Evolutionary conservation across 2,113 vertebrate genomes (phyloP).

Genomic region (Mus pahari): DNA sequence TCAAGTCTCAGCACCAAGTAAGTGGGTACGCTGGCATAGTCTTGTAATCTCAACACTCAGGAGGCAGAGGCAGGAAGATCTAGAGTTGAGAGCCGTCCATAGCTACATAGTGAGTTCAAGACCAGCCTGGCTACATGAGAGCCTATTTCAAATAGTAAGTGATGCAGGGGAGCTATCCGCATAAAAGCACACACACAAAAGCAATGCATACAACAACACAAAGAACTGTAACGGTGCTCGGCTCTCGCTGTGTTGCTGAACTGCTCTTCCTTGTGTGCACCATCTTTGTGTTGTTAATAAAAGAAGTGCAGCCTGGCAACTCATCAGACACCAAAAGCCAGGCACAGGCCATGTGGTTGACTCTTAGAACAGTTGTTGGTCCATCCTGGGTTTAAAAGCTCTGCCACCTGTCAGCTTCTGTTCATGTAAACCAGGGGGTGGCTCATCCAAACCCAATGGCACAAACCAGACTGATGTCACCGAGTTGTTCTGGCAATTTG

Average conservation of each 20-base stretch:
- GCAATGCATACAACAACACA: not conserved
- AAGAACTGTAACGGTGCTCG: not conserved
- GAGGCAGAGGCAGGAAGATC: no score
- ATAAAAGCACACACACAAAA: not conserved
- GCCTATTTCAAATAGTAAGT: not conserved
- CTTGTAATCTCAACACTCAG: no score
- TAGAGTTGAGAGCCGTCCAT: not conserved
- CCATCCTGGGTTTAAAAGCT: no score
- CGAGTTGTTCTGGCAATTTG: not conserved
- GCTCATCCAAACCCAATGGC: not conserved
- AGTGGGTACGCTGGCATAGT: not conserved
- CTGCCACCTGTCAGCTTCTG: not conserved
- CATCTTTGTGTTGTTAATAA: not conserved
- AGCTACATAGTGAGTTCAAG: not conserved
- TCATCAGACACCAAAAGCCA: not conserved
- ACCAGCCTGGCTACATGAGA: not conserved
- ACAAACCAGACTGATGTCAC: not conserved
- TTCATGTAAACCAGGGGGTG: not conserved
- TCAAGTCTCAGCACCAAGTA: not conserved
- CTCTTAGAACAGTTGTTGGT: not conserved
- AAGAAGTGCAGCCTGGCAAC: not conserved
- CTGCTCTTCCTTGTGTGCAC: not conserved
- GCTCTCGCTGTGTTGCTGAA: fast-evolving
- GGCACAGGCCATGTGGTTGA: not conserved
- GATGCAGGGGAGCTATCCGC: no score